Base-by-base conservation (phyloP, 2,888 invertebrate genomes). In the Agrotis puta region DNA sequence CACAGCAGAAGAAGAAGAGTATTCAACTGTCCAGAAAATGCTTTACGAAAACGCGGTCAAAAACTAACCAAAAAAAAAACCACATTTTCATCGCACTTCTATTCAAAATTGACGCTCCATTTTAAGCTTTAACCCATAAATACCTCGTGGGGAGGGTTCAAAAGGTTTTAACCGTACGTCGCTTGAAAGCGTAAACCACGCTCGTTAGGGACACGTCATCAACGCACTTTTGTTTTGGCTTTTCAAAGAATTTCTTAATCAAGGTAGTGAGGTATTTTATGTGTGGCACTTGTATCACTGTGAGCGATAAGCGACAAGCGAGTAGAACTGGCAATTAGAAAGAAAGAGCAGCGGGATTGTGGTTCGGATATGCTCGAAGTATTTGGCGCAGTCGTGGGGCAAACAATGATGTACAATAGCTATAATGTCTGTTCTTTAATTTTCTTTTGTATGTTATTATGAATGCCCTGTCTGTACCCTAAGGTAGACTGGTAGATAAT, bases 181-280 rank as follows among this genome's bases (percentile, higher is more conserved):
- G 27, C 27, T n/a, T 69, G 76, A 70, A 58, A 71, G 71, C 53
- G 70, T 65, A 73, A 51, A 63, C 53, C 54, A 27, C 64, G 56
- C 72, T 85, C 77, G 77, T 83, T 83, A 85, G 57, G 6, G 39
- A 22, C 70, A 62, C 64, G 84, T 83, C 83, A 83, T 83, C 84
- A 83, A 77, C 82, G 74, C 63, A 77, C 81, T 77, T 80, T 85
- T 83, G 83, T 83, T 80, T 64, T 20, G 22, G 53, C 27, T 43
- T 58, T 64, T 43, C 61, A 82, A 73, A 79, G 74, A 67, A 79
- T 54, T 70, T 65, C 58, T 27, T 74, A 50, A 24, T 56, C 56
- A n/a, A n/a, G 77, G 62, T 62, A 61, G 47, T 18, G 11, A 22
- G 59, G 24, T 79, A 74, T 74, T 79, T 65, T 61, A 61, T 24